These are phyloP conservation scores for Spisula subtruncata DNA, from an alignment of 2,888 invertebrate genomes.

Conservation along the genomic window DNA sequence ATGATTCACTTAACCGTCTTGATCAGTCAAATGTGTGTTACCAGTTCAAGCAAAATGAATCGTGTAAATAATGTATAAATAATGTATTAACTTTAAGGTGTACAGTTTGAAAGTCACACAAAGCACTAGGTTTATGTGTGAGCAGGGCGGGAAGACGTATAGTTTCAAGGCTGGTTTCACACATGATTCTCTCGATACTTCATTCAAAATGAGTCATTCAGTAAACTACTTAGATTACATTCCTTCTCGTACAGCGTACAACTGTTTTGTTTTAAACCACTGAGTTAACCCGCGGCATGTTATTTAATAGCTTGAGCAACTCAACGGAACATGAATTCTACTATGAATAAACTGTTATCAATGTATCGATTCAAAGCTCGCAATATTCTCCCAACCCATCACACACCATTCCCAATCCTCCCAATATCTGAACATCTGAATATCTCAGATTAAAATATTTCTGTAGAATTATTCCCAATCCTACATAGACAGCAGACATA, in stretches of 20 bases:
- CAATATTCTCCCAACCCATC: background rate
- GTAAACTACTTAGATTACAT: background rate
- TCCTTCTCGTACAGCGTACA: background rate
- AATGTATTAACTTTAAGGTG: too few relatives aligned
- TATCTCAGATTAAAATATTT: background rate
- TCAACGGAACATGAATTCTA: background rate
- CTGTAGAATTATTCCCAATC: conserved; percentile 12
- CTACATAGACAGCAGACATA: conserved; percentile 13
- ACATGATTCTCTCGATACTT: background rate
- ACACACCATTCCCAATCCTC: background rate
- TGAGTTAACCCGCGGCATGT: background rate
- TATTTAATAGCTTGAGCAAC: background rate
- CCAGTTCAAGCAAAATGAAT: too few relatives aligned
- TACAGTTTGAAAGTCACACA: too few relatives aligned
- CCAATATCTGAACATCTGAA: too few relatives aligned
- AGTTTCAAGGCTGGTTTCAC: background rate
- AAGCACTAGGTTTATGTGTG: too few relatives aligned
- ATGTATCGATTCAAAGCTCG: conserved; percentile 13
- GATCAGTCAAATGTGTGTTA: too few relatives aligned
- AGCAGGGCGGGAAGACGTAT: background rate
- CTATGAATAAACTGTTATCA: background rate
- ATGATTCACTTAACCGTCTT: too few relatives aligned
- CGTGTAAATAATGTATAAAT: too few relatives aligned
- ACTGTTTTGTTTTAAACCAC: conserved; percentile 8
- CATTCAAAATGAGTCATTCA: conserved; percentile 27